Percentiles rank a stretch among this genome's conserved stretches.
Conservation (phyloP, 2,113 vertebrate genomes). For the Pterocles burchelli region DNA sequence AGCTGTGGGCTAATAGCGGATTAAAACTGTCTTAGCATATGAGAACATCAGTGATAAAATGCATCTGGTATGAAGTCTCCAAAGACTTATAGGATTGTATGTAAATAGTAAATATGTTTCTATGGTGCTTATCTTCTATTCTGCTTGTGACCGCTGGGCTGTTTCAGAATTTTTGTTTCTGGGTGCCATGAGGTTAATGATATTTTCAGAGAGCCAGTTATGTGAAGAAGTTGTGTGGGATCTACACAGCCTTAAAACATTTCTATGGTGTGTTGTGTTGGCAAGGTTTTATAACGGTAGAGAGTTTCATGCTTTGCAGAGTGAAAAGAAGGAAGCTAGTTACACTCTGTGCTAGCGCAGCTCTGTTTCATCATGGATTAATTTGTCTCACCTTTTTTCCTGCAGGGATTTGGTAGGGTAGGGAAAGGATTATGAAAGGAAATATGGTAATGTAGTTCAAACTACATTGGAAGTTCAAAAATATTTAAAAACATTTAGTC, state of each 20-base stretch:
- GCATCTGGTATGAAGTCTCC: conserved; percentile 29
- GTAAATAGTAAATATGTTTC: conserved; percentile 32
- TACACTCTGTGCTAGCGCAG: background rate
- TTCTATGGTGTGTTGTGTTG: background rate
- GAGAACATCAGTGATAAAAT: conserved; percentile 47
- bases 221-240: background rate
- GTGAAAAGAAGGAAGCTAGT: background rate
- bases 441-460: background rate
- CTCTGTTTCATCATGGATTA: background rate
- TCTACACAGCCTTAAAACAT: background rate
- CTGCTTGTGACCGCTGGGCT: background rate
- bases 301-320: background rate
- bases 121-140: background rate
- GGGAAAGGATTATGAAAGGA: background rate
- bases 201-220: background rate
- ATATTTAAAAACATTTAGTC: background rate
- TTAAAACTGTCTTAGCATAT: conserved; percentile 28
- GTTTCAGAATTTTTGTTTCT: background rate
- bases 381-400: conserved; percentile 6
- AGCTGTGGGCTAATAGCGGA: conserved; percentile 43
- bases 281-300: background rate
- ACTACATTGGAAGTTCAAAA: background rate
- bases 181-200: background rate
- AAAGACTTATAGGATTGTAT: conserved; percentile 18
- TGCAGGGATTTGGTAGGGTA: background rate